phyloP scores from a whole-genome alignment of 2,888 invertebrate genomes.

The Dusona sp. region DNA sequence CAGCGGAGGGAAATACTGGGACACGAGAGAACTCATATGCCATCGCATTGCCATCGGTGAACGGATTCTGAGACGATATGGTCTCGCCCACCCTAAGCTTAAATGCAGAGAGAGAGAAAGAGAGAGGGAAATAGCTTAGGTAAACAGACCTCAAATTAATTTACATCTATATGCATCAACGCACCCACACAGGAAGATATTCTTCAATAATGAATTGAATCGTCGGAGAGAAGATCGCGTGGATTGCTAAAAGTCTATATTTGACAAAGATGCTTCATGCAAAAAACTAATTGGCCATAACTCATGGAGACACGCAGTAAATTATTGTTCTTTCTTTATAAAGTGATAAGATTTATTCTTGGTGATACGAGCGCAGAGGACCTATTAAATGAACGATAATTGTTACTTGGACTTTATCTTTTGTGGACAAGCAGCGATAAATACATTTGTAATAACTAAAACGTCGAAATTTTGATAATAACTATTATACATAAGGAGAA shows the following conservation, averaged over 20 bases:
- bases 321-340: neutral
- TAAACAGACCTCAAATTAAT: constrained; percentile 65
- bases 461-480: neutral
- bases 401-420: neutral
- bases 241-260: constrained; percentile 1
- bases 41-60: constrained; percentile 59
- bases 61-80: constrained; percentile 57
- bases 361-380: neutral
- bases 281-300: constrained; percentile 26
- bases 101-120: neutral
- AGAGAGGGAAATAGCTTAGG: constrained; percentile 31
- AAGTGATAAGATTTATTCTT: neutral
- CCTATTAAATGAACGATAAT: neutral
- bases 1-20: constrained; percentile 23
- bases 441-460: neutral
- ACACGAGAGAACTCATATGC: constrained; percentile 46
- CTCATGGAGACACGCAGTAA: neutral
- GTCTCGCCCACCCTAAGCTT: constrained; percentile 37
- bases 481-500: neutral
- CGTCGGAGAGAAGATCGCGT: constrained; percentile 13
- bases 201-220: constrained; percentile 53
- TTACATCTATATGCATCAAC: constrained; percentile 41
- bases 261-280: neutral
- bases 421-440: neutral
- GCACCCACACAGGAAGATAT: constrained; percentile 20